Evolutionary conservation across 2,113 vertebrate species (phyloP), one percentile per base, ranked within the genome.

Genomic region (Ellobius talpinus): DNA sequence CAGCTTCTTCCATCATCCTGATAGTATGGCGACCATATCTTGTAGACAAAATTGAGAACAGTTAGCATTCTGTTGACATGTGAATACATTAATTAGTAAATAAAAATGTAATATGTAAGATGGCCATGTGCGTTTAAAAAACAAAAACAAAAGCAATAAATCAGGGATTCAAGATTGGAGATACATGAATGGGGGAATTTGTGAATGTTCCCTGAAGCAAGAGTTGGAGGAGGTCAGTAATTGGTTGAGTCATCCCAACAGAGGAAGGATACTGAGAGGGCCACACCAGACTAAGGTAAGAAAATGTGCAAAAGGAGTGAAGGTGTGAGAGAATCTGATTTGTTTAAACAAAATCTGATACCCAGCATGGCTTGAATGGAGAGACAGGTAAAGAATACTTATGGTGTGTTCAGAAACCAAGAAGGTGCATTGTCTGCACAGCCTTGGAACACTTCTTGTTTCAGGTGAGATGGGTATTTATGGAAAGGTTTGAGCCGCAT

Each of bases 11-110:
- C 45, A 84, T 47, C 79, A 36, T 90, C 77, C 77, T 50, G 52
- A 36, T 65, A 42, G 19, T 19, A 68, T 47, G 68, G 74, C 77
- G n/a, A 29, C 11, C 55, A 8, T 50, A 33, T 29, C 23, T 70
- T 91, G 4, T 17, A 84, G 87, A 81, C 31, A 92, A 95, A 92
- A 88, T 17, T 78, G 13, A 92, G 36, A 93, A 76, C 1, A 81
- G 45, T 73, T 95, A 90, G 17, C 8, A 45, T 95, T 93, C 39
- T 78, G 33, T 47, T 65, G 42, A 2, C 63, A 7, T 52, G 68
- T 1, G 65, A 12, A 82, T 63, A 39, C 0, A 70, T n/a, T 77
- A 87, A 77, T 77, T 66, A 90, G 17, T 39, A 94, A 87, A 85
- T 68, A 65, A 36, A 45, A 21, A 65, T 45, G 29, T 36, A 13